phyloP scores from a whole-genome alignment of 1,140 invertebrate species.

The Drosophila ercepeae region DNA sequence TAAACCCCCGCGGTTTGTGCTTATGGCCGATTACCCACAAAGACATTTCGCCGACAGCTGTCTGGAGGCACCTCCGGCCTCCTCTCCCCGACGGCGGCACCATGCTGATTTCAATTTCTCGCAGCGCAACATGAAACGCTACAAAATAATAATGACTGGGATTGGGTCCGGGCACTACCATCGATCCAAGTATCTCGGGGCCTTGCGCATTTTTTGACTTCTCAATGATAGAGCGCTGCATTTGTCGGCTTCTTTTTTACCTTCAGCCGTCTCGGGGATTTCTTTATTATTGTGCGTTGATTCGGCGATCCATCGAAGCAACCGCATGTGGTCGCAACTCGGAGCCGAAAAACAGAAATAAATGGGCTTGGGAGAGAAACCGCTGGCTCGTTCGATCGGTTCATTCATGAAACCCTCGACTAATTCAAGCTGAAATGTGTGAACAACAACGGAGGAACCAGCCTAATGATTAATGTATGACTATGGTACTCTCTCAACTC shows the following conservation, averaged over 20 bases:
- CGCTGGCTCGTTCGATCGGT: constrained; percentile 14
- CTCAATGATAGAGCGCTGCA: constrained; percentile 58
- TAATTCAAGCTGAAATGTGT: constrained; percentile 79
- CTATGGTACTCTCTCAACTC: constrained; percentile 44
- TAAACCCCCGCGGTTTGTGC: constrained; percentile 52
- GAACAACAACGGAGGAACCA: constrained; percentile 60
- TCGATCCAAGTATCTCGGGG: constrained; percentile 20
- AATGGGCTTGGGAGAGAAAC: constrained; percentile 34
- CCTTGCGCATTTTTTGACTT: constrained; percentile 75
- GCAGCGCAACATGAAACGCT: constrained; percentile 75
- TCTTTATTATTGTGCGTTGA: constrained; percentile 70
- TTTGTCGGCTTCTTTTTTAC: constrained; percentile 59
- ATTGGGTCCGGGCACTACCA: constrained; percentile 47
- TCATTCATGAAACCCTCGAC: constrained; percentile 72
- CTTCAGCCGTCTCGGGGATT: constrained; percentile 27
- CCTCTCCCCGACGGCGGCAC: constrained; percentile 19
- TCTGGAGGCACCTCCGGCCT: constrained; percentile 10
- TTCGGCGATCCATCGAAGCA: constrained; percentile 26
- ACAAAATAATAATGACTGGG: constrained; percentile 79
- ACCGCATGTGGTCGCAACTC: constrained; percentile 63
- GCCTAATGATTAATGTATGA: constrained; percentile 79
- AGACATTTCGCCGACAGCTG: constrained; percentile 62
- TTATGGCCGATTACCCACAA: constrained; percentile 73
- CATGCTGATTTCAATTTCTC: constrained; percentile 79
- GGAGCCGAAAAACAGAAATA: constrained; percentile 31